Base-by-base conservation (phyloP, 1,140 invertebrate genomes). In the Lepidurus couesii region DNA sequence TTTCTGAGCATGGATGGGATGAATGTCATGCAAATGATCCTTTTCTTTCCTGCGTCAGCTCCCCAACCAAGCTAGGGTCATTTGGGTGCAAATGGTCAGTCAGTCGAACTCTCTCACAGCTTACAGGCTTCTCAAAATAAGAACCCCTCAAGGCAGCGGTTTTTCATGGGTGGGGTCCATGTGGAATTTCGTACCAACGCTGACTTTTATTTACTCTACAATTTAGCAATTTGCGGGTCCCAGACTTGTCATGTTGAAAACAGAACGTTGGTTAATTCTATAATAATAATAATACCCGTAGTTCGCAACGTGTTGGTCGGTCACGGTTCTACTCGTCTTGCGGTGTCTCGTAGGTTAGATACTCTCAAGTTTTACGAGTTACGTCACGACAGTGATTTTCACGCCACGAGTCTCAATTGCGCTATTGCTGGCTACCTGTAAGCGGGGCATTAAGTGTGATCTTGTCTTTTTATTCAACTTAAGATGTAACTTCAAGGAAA, bases 1-100 rank as follows among this genome's bases (percentile, higher is more conserved):
- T 34, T 34, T 34, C 34, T 34, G 34, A 34, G 34, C 34, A n/a
- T 65, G 16, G 53, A n/a, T 21, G 16, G 13, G 13, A 13, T 65
- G 16, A 21, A 65, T 65, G 53, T 65, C 53, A 65, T 65, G 53
- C 53, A 65, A 65, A 65, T 65, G 53, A 65, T 65, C 53, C 53
- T 65, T 65, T 65, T 65, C 53, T 65, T n/a, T 21, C 53, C 53
- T 21, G 7, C 53, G 53, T 21, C 53, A 65, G 53, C 53, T 65
- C 21, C 53, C 53, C 13, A 13, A 13, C 21, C 16, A 65, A 65
- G 34, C 34, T 34, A 34, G 34, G 53, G 53, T 65, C 53, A 65
- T 65, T 16, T 65, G 53, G 53, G 53, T 65, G 53, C 53, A 65
- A 65, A 65, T 65, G 53, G 53, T 65, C 53, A 65, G 53, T 65